Percentiles rank a stretch among this genome's conserved stretches.
These are phyloP conservation scores for Hololepta plana DNA, from an alignment of 2,888 invertebrate species.

Conservation along the genomic window DNA sequence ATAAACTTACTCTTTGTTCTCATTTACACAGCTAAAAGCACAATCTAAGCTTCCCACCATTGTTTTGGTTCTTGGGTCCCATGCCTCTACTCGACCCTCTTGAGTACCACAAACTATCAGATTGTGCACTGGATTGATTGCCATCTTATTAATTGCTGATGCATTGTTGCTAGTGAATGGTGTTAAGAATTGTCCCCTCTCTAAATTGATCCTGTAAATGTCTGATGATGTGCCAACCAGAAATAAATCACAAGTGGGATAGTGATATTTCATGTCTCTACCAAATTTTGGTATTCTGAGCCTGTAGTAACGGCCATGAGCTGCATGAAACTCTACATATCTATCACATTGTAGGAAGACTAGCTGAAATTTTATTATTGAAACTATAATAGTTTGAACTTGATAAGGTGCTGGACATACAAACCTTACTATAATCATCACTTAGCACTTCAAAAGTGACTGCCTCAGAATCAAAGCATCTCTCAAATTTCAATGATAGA, in stretches of 20 bases:
- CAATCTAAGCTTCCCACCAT: slow-evolving; percentile 73
- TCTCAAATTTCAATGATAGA: slow-evolving; percentile 91
- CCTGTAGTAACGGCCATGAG: slow-evolving; percentile 79
- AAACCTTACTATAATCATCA: slow-evolving; percentile 90
- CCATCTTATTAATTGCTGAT: slow-evolving; percentile 62
- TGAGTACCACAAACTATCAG: slow-evolving; percentile 72
- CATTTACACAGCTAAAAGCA: slow-evolving; percentile 42
- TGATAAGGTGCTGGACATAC: slow-evolving; percentile 6
- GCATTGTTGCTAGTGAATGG: slow-evolving; percentile 56
- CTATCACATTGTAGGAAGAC: slow-evolving; percentile 81
- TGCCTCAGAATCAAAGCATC: slow-evolving; percentile 93
- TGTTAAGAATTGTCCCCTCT: slow-evolving; percentile 84
- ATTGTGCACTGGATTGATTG: slow-evolving; percentile 76
- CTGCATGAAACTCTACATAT: slow-evolving; percentile 89
- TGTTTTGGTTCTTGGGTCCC: slow-evolving; percentile 76
- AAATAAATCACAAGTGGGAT: slow-evolving; percentile 78
- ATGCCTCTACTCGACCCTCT: slow-evolving; percentile 88
- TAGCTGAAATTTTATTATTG: slow-evolving; percentile 53
- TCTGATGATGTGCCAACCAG: slow-evolving; percentile 79
- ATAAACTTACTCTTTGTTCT: slow-evolving; percentile 33
- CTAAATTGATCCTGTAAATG: slow-evolving; percentile 86
- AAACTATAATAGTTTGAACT: too few relatives aligned
- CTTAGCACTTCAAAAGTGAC: slow-evolving; percentile 84
- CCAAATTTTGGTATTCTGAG: slow-evolving; percentile 90
- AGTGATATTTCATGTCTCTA: slow-evolving; percentile 81